Evolutionary conservation across 2,888 invertebrate species (phyloP).

Genomic region (Nipponacmea schrenckii): DNA sequence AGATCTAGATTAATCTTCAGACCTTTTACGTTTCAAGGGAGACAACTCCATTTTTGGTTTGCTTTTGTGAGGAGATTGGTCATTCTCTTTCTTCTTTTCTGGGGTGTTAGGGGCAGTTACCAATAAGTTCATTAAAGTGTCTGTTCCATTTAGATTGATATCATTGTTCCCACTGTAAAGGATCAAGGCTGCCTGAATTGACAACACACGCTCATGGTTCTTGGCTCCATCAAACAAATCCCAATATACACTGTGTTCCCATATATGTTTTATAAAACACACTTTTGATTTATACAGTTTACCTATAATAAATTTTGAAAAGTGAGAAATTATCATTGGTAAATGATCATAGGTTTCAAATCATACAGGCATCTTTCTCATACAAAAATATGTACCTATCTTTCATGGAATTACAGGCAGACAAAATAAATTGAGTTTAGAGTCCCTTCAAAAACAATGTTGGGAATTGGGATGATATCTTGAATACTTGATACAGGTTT

Average conservation of each 20-base stretch:
- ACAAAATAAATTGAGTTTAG: too few relatives aligned
- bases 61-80: neutral
- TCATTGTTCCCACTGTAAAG: slow-evolving; percentile 46
- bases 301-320: slow-evolving; percentile 42
- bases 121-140: slow-evolving; percentile 42
- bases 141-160: slow-evolving; percentile 22
- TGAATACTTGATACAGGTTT: too few relatives aligned
- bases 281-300: slow-evolving; percentile 65
- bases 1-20: neutral
- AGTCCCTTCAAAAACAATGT: too few relatives aligned
- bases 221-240: slow-evolving; percentile 59
- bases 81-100: slow-evolving; percentile 22
- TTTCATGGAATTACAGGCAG: too few relatives aligned
- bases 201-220: slow-evolving; percentile 62
- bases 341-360: neutral
- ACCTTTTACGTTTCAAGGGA: slow-evolving; percentile 17
- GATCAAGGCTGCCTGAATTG: slow-evolving; percentile 63
- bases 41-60: slow-evolving; percentile 10
- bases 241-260: slow-evolving; percentile 65
- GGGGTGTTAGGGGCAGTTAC: slow-evolving; percentile 50
- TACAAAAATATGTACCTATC: too few relatives aligned
- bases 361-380: too few relatives aligned
- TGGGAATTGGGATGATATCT: too few relatives aligned
- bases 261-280: slow-evolving; percentile 62
- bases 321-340: neutral